Conservation (phyloP, 2,888 invertebrate species). For the Drosophila colorata region DNA sequence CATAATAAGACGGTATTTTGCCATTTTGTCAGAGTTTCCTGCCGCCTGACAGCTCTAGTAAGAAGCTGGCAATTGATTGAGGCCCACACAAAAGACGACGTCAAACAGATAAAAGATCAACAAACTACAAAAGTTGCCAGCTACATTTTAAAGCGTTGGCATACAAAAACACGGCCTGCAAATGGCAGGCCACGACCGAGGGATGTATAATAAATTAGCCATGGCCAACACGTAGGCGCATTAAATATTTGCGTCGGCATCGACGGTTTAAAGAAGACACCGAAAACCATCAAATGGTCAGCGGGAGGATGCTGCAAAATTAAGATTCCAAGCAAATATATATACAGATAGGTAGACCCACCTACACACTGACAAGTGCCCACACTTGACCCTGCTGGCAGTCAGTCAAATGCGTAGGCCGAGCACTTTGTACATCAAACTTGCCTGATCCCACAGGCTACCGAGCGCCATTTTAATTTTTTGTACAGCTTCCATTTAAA, state of each 20-base stretch:
- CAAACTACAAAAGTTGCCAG: slow-evolving; percentile 53
- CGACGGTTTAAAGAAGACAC: slow-evolving; percentile 47
- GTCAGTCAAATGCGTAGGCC: slow-evolving; percentile 45
- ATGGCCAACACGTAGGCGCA: slow-evolving; percentile 73
- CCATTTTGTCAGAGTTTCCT: slow-evolving; percentile 62
- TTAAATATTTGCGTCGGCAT: slow-evolving; percentile 57
- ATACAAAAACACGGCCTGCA: slow-evolving; percentile 22
- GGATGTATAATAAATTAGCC: slow-evolving; percentile 72
- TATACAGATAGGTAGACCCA: slow-evolving; percentile 22
- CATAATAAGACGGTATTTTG: slow-evolving; percentile 39
- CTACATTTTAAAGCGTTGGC: slow-evolving; percentile 66
- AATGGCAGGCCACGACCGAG: slow-evolving; percentile 11
- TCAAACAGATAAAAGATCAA: slow-evolving; percentile 57
- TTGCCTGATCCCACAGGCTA: slow-evolving; percentile 58
- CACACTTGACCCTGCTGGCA: slow-evolving; percentile 59
- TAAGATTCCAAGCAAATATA: slow-evolving; percentile 61
- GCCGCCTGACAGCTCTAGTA: slow-evolving; percentile 43
- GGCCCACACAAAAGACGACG: slow-evolving; percentile 34
- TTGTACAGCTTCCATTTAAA: slow-evolving; percentile 68
- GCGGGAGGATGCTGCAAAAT: slow-evolving; percentile 48
- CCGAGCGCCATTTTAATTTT: slow-evolving; percentile 60
- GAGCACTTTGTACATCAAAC: slow-evolving; percentile 65
- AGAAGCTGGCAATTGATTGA: slow-evolving; percentile 65
- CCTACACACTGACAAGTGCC: slow-evolving; percentile 5
- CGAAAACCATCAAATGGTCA: slow-evolving; percentile 70